Evolutionary conservation across 2,113 vertebrate genomes (phyloP).

Genomic region (Bos indicus): DNA sequence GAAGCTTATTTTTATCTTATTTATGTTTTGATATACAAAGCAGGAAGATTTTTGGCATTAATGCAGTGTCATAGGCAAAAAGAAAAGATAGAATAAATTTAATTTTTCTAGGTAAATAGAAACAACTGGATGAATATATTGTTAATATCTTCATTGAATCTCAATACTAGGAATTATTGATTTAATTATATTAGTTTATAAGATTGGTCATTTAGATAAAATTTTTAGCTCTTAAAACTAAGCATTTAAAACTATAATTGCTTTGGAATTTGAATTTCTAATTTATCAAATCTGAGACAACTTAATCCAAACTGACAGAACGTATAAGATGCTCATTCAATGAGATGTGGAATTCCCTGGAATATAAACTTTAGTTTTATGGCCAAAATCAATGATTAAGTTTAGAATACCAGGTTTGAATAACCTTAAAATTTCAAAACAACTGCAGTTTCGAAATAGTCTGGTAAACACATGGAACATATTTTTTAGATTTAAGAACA

Average conservation of each 20-base stretch:
- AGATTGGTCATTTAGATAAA: slow-evolving; percentile 6
- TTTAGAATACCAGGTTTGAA: slow-evolving; percentile 35
- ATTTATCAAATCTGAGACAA: slow-evolving; percentile 51
- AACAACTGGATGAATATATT: background rate
- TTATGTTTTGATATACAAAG: slow-evolving; percentile 48
- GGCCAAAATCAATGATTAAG: background rate
- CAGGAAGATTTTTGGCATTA: slow-evolving; percentile 31
- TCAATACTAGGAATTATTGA: background rate
- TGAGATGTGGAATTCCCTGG: background rate
- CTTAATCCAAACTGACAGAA: slow-evolving; percentile 38
- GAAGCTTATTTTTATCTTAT: slow-evolving; percentile 46
- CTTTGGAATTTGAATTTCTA: slow-evolving; percentile 51
- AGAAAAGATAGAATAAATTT: background rate
- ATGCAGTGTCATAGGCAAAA: background rate
- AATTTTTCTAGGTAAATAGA: slow-evolving; percentile 33
- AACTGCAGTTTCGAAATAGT: slow-evolving; percentile 25
- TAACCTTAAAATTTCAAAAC: slow-evolving; percentile 36
- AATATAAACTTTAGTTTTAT: slow-evolving; percentile 27
- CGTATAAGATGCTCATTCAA: slow-evolving; percentile 38
- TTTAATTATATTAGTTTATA: slow-evolving; percentile 18
- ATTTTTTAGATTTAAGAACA: slow-evolving; percentile 39
- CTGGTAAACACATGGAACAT: background rate
- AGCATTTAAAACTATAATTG: slow-evolving; percentile 21
- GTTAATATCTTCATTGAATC: background rate
- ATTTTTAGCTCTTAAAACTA: slow-evolving; percentile 28